Percentiles rank a stretch among this genome's conserved stretches.
Evolutionary conservation across 2,797 vertebrate genomes (phyloP).

Genomic region (Notamacropus eugenii): DNA sequence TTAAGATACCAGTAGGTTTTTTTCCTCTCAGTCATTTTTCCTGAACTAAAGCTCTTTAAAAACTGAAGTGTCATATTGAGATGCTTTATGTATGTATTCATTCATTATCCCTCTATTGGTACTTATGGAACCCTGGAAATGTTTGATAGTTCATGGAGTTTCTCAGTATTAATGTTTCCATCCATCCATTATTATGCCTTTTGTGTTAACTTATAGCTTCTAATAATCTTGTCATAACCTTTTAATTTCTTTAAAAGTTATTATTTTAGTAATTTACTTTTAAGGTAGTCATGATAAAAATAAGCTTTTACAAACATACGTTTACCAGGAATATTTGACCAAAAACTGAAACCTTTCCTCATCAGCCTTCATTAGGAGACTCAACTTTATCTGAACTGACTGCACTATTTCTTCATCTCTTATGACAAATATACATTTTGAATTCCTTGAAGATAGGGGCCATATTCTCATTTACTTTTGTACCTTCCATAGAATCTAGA

Average conservation of each 20-base stretch:
- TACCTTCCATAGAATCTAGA: not conserved
- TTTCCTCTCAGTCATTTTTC: not conserved
- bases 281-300: constrained; percentile 15
- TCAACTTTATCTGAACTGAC: not conserved
- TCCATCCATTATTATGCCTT: constrained; percentile 1
- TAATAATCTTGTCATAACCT: constrained; percentile 30
- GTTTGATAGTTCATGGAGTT: not conserved
- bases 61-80: not conserved
- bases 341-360: not conserved
- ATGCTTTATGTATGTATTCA: not conserved
- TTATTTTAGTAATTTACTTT: not conserved
- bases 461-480: not conserved
- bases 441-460: not conserved
- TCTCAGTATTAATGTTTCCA: constrained; percentile 36
- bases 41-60: constrained; percentile 16
- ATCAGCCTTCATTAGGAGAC: not conserved
- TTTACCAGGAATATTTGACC: constrained; percentile 10
- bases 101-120: not conserved
- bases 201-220: constrained; percentile 13
- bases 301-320: constrained; percentile 6
- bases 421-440: not conserved
- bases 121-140: constrained; percentile 41
- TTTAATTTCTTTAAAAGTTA: constrained; percentile 15
- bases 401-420: not conserved
- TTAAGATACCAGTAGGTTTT: not conserved